Evolutionary conservation across 2,888 invertebrate species (phyloP), one percentile per base, ranked within the genome.

Genomic region (Clunio marinus): DNA sequence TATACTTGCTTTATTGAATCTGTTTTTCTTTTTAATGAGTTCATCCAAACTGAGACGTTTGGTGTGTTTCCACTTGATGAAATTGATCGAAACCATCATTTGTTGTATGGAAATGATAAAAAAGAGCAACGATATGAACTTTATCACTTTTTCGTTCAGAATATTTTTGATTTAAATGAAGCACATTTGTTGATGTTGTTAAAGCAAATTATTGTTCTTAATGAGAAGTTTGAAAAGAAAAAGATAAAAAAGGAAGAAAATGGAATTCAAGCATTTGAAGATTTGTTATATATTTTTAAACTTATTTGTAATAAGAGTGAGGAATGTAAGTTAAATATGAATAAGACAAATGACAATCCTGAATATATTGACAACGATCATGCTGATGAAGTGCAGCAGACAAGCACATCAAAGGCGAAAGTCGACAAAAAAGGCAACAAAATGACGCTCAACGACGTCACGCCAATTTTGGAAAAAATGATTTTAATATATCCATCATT

Each of bases 1-100:
- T 68, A 68, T 15, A 58, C 68, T 32, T 58, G 58, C n/a, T 68
- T 68, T 41, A 22, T 68, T 20, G 68, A 68, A 32, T 57, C 68
- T 1, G 68, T 58, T 8, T 58, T 41, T 28, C 13, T 68, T 0
- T 68, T 68, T 27, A 68, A 68, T 45, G 46, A 68, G 17, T 68
- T 57, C 28, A 68, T 58, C 58, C 58, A 68, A 41, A n/a, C 37
- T n/a, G 58, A 68, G 15, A 68, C 37, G 24, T 68, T 68, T 24
- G 68, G 58, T 4, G 57, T 57, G 13, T 68, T 68, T 68, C 68
- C 68, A 35, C 37, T 58, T 5, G 58, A 57, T 20, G 68, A 68
- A 37, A 57, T 68, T 58, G 68, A 68, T 68, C 67, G 15, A 1
- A 57, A 37, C 17, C 20, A 45, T 20, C 2, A 24, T 2, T 15